Evolutionary conservation across 2,797 vertebrate species (phyloP), one percentile per base, ranked within the genome.

Genomic region (Sebastes hubbsi): DNA sequence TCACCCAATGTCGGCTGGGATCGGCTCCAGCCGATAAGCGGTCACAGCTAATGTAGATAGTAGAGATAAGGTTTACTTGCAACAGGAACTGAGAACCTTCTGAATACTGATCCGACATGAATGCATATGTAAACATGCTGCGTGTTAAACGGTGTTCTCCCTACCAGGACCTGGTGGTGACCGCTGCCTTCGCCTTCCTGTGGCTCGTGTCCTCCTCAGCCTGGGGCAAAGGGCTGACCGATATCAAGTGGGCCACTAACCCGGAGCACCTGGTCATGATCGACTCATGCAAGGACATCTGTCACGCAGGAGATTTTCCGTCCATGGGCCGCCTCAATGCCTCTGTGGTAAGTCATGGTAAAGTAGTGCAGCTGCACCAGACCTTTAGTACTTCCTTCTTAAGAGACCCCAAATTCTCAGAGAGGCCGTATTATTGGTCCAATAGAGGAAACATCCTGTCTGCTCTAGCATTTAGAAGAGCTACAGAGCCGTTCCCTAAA

Each of bases 191-290:
- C 63, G 94, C 98, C 70, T 98, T 99, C 94, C 94, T 99, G 83
- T 99, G 98, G 98, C 94, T 99, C 68, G 98, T 99, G 84, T 98
- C 97, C 0, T 97, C 98, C 34, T 97, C 97, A 0, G 98, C 98
- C 2, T 99, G 98, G 98, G 64, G 25, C 73, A 98, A 99, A 87
- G 98, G 97, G 59, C 94, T 99, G 82, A 97, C 94, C 0, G 97
- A 99, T 18, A 93, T 98, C 70, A 99, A 99, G 89, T 88, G 91
- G 13, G 96, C 96, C 83, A 97, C 97, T 0, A 85, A 92, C 68
- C 97, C 97, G 0, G 32, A 77, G 0, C 81, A 87, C 81, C 85
- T 99, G 4, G 77, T 91, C 25, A 8, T 0, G 11, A n/a, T 4
- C 0, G 0, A 9, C 0, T 0, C 0, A 0, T 95, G 96, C 59